Conservation (phyloP, 2,113 vertebrate species). For the Lanius collurio region DNA sequence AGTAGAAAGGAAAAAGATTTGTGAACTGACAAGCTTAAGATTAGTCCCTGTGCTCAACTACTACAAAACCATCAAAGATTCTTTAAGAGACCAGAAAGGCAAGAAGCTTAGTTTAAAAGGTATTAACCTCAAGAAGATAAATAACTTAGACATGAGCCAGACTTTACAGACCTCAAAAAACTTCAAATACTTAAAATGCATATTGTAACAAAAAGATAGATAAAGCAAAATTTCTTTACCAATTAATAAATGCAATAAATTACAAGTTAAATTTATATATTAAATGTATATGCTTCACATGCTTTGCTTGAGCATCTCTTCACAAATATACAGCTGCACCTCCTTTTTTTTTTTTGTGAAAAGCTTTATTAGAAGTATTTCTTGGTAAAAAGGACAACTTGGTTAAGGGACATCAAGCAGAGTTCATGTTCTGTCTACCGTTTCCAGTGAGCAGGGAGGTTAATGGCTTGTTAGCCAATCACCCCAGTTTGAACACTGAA, state of each 20-base stretch:
- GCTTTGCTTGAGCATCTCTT: not conserved
- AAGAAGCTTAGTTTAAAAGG: not conserved
- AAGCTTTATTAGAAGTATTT: not conserved
- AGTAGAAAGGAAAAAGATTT: not conserved
- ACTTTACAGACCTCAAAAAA: not conserved
- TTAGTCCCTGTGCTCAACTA: not conserved
- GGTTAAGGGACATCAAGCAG: not conserved
- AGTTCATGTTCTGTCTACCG: not conserved
- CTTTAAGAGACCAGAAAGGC: not conserved
- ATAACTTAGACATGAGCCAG: not conserved
- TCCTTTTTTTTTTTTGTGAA: not conserved
- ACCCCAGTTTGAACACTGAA: not conserved
- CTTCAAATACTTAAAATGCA: not conserved
- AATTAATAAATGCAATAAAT: not conserved
- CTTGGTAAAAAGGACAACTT: not conserved
- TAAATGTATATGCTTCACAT: not conserved
- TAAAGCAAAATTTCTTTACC: not conserved
- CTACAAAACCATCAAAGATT: not conserved
- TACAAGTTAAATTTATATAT: not conserved
- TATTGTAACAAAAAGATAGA: not conserved
- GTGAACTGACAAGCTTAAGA: not conserved
- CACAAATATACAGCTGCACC: not conserved
- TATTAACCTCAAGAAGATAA: not conserved
- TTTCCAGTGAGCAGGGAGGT: not conserved
- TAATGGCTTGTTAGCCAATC: not conserved